Evolutionary conservation across 30 jellyfish, hydroid and myxozoan genomes (phyloP), one percentile per base, ranked within the genome.

Genomic region (Chrysaora quinquecirrha): DNA sequence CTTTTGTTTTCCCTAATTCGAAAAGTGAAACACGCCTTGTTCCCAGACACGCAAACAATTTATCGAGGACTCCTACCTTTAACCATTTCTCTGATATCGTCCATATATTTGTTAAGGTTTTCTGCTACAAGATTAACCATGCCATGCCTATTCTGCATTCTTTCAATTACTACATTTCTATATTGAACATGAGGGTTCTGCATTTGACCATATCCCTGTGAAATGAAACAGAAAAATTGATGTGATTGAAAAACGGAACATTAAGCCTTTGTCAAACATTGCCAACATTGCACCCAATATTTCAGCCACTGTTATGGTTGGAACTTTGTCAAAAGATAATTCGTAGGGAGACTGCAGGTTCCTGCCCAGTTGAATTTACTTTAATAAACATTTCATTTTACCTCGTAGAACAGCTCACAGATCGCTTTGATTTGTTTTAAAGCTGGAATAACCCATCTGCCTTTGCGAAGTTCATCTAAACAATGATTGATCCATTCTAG

Each of bases 331-430:
- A n/a, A n/a, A n/a, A n/a, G n/a, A n/a, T n/a, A n/a, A n/a, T n/a
- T n/a, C n/a, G n/a, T n/a, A n/a, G n/a, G n/a, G n/a, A n/a, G n/a
- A n/a, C n/a, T n/a, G n/a, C n/a, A n/a, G n/a, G n/a, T n/a, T n/a
- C n/a, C n/a, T n/a, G n/a, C n/a, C n/a, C n/a, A n/a, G n/a, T n/a
- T n/a, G n/a, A n/a, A n/a, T n/a, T n/a, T n/a, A n/a, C n/a, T n/a
- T n/a, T n/a, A n/a, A n/a, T n/a, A n/a, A n/a, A n/a, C n/a, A n/a
- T n/a, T n/a, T n/a, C n/a, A 63, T 31, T 30, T 23, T 54, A 91
- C 98, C 96, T 91, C 98, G 48, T 84, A 84, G 80, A 91, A 91
- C 29, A 91, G 89, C 75, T 91, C 98, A 52, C 98, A 91, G n/a
- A 91, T 91, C 16, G 98, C 94, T 64, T 94, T 80, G 84, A 91